These are phyloP conservation scores for Bujurquina vittata DNA, from an alignment of 2,113 vertebrate genomes.

Conservation along the genomic window DNA sequence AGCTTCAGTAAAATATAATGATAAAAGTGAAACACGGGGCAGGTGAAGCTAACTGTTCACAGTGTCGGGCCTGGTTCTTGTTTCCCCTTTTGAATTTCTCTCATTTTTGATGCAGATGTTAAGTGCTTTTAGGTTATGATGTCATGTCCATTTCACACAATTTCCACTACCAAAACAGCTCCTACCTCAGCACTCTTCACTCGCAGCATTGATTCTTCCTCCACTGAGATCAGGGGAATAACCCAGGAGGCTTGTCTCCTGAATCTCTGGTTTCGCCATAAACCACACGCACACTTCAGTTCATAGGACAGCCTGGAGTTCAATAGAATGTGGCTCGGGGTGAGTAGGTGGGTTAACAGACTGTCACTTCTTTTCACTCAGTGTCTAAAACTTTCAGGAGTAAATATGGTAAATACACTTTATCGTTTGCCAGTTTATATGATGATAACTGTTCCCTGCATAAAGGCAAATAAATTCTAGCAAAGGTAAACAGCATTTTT, in stretches of 20 bases:
- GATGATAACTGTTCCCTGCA: neutral
- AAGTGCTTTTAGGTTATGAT: constrained; percentile 14
- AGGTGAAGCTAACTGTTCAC: neutral
- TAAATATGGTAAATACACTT: neutral
- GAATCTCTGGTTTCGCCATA: neutral
- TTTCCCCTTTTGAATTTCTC: neutral
- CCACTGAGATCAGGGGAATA: constrained; percentile 11
- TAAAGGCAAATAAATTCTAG: neutral
- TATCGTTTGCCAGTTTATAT: neutral
- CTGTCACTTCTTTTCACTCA: constrained; percentile 2
- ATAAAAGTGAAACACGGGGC: neutral
- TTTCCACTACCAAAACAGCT: constrained; percentile 4
- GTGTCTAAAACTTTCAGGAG: neutral
- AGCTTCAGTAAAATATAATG: neutral
- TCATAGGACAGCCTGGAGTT: neutral
- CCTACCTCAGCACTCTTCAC: neutral
- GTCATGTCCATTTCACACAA: constrained; percentile 9
- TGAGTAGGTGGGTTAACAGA: constrained; percentile 17
- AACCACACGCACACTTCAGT: neutral
- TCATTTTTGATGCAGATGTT: neutral
- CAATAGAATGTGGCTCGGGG: neutral
- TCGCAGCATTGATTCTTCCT: constrained; percentile 17
- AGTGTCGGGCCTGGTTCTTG: neutral
- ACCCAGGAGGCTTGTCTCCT: neutral
- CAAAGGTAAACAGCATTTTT: neutral